Evolutionary conservation across 2,113 vertebrate genomes (phyloP).

Genomic region (Tonatia bakeri): DNA sequence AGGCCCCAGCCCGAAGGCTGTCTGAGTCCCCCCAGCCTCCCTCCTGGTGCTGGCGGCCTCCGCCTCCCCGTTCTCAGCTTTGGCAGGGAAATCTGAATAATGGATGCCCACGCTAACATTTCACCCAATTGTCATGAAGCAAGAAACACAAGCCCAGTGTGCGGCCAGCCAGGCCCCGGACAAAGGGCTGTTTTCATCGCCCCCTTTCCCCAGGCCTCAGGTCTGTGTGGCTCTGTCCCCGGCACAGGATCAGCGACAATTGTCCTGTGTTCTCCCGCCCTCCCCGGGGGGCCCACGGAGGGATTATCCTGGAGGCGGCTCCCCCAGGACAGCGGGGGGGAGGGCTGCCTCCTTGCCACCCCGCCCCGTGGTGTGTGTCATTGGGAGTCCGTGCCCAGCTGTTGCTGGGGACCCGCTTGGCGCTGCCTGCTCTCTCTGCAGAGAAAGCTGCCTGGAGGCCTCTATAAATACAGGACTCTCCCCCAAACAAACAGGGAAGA

Average conservation of each 20-base stretch:
- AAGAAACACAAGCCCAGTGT: conserved; percentile 74
- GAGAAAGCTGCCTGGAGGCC: not conserved
- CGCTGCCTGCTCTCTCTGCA: not conserved
- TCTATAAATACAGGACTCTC: not conserved
- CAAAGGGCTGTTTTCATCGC: conserved; percentile 67
- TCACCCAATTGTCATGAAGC: conserved; percentile 67
- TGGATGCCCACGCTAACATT: conserved; percentile 64
- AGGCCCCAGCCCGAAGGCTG: no score
- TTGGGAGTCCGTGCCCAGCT: conserved; percentile 48
- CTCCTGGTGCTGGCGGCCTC: not conserved
- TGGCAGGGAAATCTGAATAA: conserved; percentile 65
- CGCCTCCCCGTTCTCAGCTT: not conserved
- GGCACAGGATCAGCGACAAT: conserved; percentile 65
- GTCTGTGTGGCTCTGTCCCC: conserved; percentile 34
- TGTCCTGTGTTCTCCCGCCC: conserved; percentile 59
- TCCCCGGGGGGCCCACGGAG: not conserved
- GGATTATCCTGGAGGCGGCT: conserved; percentile 29
- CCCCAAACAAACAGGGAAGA: conserved; percentile 25
- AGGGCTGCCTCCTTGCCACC: not conserved
- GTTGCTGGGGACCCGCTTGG: conserved; percentile 33
- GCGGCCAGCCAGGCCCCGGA: not conserved
- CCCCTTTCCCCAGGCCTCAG: conserved; percentile 34
- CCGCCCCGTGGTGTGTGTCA: not conserved
- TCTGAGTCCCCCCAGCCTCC: not conserved
- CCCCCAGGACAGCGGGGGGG: not conserved